phyloP scores from a whole-genome alignment of 2,888 invertebrate species.

The Micoletzkya japonica region DNA sequence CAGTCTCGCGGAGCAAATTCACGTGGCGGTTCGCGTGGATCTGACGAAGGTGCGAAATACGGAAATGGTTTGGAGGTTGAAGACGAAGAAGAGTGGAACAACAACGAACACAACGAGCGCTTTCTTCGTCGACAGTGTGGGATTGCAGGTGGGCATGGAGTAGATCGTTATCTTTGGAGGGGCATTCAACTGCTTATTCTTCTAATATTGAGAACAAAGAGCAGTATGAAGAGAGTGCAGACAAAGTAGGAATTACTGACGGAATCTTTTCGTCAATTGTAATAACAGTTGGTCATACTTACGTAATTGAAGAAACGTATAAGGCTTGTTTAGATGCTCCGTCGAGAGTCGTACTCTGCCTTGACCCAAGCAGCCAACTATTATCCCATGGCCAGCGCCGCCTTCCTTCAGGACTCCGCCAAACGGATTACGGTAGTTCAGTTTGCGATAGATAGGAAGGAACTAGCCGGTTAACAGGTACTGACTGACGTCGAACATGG shows the following conservation, averaged over 20 bases:
- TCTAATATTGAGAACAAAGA: too few relatives aligned
- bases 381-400: conserved; percentile 52
- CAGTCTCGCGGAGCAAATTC: conserved; percentile 34
- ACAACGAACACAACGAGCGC: conserved; percentile 27
- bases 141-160: conserved; percentile 43
- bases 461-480: conserved; percentile 9
- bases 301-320: too few relatives aligned
- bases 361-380: conserved; percentile 37
- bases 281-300: too few relatives aligned
- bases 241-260: too few relatives aligned
- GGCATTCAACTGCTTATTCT: too few relatives aligned
- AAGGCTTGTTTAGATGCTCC: conserved; percentile 31
- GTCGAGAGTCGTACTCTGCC: conserved; percentile 32
- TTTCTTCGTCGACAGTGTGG: conserved; percentile 40
- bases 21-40: conserved; percentile 37
- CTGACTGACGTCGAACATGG: conserved; percentile 36
- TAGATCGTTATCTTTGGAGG: too few relatives aligned
- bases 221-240: too few relatives aligned
- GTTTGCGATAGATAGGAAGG: conserved; percentile 1
- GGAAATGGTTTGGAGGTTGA: conserved; percentile 34
- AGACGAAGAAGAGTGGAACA: conserved; percentile 29
- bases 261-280: too few relatives aligned
- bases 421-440: conserved; percentile 30
- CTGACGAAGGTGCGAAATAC: conserved; percentile 36
- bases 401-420: conserved; percentile 34